Base-by-base conservation (phyloP, 2,113 vertebrate species). In the Vimba vimba region DNA sequence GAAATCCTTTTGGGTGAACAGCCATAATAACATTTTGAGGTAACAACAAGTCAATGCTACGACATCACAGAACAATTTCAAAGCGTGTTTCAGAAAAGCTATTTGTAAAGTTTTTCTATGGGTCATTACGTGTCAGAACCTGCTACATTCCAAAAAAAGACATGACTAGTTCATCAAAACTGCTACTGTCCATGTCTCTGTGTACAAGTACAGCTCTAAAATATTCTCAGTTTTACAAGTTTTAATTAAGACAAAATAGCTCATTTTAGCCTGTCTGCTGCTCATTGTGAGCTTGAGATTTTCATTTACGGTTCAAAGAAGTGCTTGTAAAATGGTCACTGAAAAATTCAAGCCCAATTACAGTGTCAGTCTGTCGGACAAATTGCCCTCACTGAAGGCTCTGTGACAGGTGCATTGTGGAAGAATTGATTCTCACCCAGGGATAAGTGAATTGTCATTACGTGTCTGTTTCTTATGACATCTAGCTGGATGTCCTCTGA, bases 361-460 rank as follows among this genome's bases (percentile, higher is more conserved):
- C 93, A 90, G 92, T 98, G 97, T 98, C 98, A 97, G 97, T 95
- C 96, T 95, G 96, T 94, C 95, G 96, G 96, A 97, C 96, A 97
- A 97, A 98, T 97, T 95, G 95, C 96, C 96, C 96, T 96, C 95
- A 96, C 94, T 93, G 95, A 96, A 95, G 96, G 95, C 95, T 96
- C 95, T 96, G 94, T 99, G 97, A 98, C 97, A 97, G 96, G 97
- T 97, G 97, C 96, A 98, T 98, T 97, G 97, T 97, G 96, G 96
- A 95, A 97, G 96, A 97, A 98, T 95, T 97, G 97, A 97, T 97
- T 97, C 96, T 95, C 96, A 95, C 95, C 94, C 75, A 95, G 96
- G 94, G 96, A 96, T 97, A 97, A 97, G 97, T 97, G 97, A 97
- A 97, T 97, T 98, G 97, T 98, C 97, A 97, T 97, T 97, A 96